Evolutionary conservation across 2,888 invertebrate species (phyloP).

Genomic region (Morpho achilles): DNA sequence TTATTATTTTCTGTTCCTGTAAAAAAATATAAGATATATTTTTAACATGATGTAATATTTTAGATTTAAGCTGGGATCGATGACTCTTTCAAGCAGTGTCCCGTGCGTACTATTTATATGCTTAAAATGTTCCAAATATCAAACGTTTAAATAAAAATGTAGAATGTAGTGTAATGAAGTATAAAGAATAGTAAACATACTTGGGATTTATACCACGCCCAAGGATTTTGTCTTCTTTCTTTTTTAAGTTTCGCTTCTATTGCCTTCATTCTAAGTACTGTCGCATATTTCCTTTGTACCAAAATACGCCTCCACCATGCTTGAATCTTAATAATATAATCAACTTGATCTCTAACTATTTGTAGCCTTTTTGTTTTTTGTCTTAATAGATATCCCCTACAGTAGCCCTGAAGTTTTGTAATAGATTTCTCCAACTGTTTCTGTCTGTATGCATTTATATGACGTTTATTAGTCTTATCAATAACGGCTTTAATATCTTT

Average conservation of each 20-base stretch:
- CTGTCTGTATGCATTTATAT: conserved; percentile 61
- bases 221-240: conserved; percentile 59
- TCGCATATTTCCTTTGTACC: conserved; percentile 64
- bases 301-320: conserved; percentile 81
- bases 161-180: no score
- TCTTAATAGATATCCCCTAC: conserved; percentile 80
- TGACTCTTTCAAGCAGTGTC: neutral
- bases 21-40: conserved; percentile 24
- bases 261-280: conserved; percentile 61
- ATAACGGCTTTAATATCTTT: conserved; percentile 61
- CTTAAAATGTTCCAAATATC: no score
- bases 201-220: conserved; percentile 75
- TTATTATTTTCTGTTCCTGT: conserved; percentile 78
- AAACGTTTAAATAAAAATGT: no score
- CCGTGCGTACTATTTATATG: no score
- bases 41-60: neutral
- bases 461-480: conserved; percentile 66
- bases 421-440: conserved; percentile 63
- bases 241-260: conserved; percentile 58
- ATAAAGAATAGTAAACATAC: conserved; percentile 37
- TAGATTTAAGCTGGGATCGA: neutral
- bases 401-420: conserved; percentile 78
- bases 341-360: conserved; percentile 51
- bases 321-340: conserved; percentile 74
- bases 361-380: conserved; percentile 56